Evolutionary conservation across 2,888 invertebrate species (phyloP), one percentile per base, ranked within the genome.

Genomic region (Lasioglossum morio): DNA sequence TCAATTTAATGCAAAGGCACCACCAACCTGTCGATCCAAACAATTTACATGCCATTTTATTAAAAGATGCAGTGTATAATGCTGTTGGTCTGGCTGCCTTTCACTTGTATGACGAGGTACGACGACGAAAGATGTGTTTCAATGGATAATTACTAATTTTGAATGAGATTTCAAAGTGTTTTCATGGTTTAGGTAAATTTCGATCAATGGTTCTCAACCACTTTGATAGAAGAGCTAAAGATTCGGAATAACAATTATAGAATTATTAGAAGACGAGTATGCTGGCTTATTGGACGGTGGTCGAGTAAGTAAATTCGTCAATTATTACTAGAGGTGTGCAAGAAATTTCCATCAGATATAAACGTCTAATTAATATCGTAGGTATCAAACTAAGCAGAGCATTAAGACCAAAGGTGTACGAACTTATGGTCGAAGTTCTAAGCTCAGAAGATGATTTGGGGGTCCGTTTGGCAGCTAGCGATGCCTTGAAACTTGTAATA

Each of bases 11-110:
- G 87, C 96, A 96, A 34, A 95, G 97, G 74, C 96, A 97, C 83
- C 96, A 97, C 85, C 97, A 97, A 7, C 96, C 97, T 10, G 96
- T 97, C 30, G 96, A 96, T 81, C 96, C 97, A 0, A 97, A 97
- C 77, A 97, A 99, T 94, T 96, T 98, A 90, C 96, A 97, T 80
- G 97, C 97, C 23, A 98, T 99, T 93, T 95, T 99, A 86, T 96
- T 97, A 81, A 99, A 98, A 95, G 99, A 99, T 95, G 99, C 99
- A 81, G 97, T 99, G 72, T 99, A 99, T 94, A 98, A 98, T 95
- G 99, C 99, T 0, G 98, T 98, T 16, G 98, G 99, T 12, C 96
- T 98, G 86, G 97, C 98, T 4, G 98, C 98, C 0, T 98, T 98
- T 95, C 98, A 99, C 92, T 96, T 99, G 79, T 99, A 98, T 94